Evolutionary conservation across 2,113 vertebrate genomes (phyloP), one percentile per base, ranked within the genome.

Genomic region (Leptobrachium leishanense): DNA sequence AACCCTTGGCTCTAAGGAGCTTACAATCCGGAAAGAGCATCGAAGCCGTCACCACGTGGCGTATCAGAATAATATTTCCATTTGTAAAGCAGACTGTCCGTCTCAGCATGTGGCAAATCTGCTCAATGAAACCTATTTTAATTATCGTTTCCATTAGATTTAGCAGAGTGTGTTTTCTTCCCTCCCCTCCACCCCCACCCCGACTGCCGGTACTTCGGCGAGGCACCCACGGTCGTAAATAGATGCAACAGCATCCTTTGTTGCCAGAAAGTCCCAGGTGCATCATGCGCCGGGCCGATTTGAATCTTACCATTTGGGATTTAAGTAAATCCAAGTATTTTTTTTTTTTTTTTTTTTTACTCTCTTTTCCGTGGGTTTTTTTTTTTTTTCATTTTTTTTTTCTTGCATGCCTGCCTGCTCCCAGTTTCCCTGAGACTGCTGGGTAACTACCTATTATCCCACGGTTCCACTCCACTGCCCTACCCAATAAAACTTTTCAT

Each of bases 401-500:
- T 31, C 96, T 96, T 96, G 96, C 97, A 96, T 95, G 93, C 93
- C 95, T 98, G 95, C 97, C 94, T 90, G 89, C 95, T 96, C 95
- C 95, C 94, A 91, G 93, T 94, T 94, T 93, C 95, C 97, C 95
- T 89, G 94, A 94, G 96, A 95, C 96, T 97, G 96, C 95, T 95
- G 93, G 93, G 96, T 97, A 98, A 98, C 95, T 98, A 96, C 96
- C 97, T 98, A 98, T 99, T 98, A 98, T 96, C 96, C 92, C 83
- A 93, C 92, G 94, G 97, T 98, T 99, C 98, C 97, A 95, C 96
- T 97, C 92, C 93, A 94, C 93, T 94, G 96, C 96, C 95, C 95
- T 96, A 95, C 95, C 96, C 98, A 99, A 99, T 99, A 98, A 98
- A 99, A 99, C 96, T 98, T 98, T 98, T 98, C 97, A 99, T 98